These are phyloP conservation scores for Mycteria americana DNA, from an alignment of 2,797 vertebrate genomes.

Conservation along the genomic window DNA sequence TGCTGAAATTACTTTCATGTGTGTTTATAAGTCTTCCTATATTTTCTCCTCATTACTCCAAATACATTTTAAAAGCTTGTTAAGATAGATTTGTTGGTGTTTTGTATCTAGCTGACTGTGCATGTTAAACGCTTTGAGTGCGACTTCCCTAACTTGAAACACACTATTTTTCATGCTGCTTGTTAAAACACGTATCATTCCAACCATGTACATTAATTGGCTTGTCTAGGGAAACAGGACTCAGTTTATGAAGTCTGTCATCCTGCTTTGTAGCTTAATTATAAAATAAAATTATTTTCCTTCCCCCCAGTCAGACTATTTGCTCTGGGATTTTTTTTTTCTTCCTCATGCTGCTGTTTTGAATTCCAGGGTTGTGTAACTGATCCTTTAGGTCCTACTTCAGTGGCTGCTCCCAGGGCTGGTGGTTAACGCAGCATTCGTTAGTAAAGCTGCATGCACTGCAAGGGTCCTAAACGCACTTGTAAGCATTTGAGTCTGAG, in stretches of 20 bases:
- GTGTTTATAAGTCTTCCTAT: conserved; percentile 47
- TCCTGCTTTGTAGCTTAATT: conserved; percentile 46
- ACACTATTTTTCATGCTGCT: conserved; percentile 10
- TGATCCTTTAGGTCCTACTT: background rate
- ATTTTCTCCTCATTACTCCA: conserved; percentile 14
- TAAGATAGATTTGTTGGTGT: conserved; percentile 35
- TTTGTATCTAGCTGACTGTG: conserved; percentile 45
- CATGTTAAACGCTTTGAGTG: conserved; percentile 24
- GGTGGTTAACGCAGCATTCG: rapidly evolving
- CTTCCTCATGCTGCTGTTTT: background rate
- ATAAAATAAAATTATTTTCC: conserved; percentile 39
- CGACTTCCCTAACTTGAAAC: conserved; percentile 27
- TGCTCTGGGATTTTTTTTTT: background rate
- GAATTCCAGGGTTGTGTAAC: background rate
- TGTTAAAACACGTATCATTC: conserved; percentile 57
- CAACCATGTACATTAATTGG: conserved; percentile 49
- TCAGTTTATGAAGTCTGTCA: conserved; percentile 39
- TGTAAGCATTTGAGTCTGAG: background rate
- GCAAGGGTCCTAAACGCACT: background rate
- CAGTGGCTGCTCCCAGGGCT: background rate
- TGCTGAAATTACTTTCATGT: conserved; percentile 44
- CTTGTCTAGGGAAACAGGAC: conserved; percentile 41
- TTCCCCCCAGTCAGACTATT: background rate
- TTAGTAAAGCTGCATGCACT: background rate
- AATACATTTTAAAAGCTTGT: conserved; percentile 45